A percentile compares a stretch with the other conserved stretches of the same genome.
These are phyloP conservation scores for Tenualosa ilisha DNA, from an alignment of 2,797 vertebrate species.

Conservation along the genomic window DNA sequence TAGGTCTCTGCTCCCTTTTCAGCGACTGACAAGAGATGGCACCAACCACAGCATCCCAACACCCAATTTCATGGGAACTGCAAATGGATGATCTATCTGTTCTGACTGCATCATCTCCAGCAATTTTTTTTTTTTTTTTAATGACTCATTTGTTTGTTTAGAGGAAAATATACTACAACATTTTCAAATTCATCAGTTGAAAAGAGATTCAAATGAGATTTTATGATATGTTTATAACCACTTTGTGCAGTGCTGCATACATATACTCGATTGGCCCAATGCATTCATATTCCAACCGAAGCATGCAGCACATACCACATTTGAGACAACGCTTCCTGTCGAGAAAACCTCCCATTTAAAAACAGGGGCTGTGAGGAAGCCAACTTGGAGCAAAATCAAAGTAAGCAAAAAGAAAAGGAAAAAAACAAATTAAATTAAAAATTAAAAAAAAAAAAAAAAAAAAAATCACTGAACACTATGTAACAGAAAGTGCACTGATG, in stretches of 20 bases:
- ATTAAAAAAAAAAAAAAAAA: background rate
- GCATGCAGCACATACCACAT: background rate
- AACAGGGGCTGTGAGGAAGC: background rate
- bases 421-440: no score
- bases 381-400: background rate
- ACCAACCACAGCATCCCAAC: background rate
- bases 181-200: constrained; percentile 48
- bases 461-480: background rate
- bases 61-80: background rate
- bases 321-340: background rate
- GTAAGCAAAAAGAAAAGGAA: background rate
- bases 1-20: background rate
- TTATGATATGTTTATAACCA: constrained; percentile 41
- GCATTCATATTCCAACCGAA: background rate
- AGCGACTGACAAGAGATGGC: background rate
- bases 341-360: background rate
- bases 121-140: background rate
- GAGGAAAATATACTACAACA: constrained; percentile 31
- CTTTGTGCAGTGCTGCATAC: constrained; percentile 69
- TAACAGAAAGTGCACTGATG: background rate
- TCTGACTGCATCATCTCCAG: background rate
- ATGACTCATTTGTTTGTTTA: background rate
- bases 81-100: background rate
- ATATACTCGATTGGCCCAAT: constrained; percentile 51
- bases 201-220: constrained; percentile 26